Evolutionary conservation across 2,113 vertebrate species (phyloP).

Genomic region (Brachyistius frenatus): DNA sequence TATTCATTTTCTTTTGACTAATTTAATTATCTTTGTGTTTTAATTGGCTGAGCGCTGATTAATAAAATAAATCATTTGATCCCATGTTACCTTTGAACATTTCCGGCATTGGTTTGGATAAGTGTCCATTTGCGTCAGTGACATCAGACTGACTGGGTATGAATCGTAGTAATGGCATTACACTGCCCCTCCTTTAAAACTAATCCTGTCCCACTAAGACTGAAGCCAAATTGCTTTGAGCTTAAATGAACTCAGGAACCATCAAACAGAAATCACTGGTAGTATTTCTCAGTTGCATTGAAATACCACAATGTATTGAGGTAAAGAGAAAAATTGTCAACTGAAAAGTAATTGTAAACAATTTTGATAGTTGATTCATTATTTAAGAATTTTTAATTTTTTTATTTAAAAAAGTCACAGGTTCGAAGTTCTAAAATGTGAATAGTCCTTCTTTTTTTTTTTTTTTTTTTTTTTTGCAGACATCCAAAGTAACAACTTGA

Average conservation of each 20-base stretch:
- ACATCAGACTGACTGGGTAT: background rate
- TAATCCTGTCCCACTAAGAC: slow-evolving; percentile 60
- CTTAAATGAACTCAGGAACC: slow-evolving; percentile 32
- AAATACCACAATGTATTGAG: background rate
- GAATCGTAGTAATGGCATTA: slow-evolving; percentile 2
- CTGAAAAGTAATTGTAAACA: too few species aligned
- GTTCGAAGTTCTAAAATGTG: too few species aligned
- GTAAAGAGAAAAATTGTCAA: too few species aligned
- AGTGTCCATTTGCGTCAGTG: background rate
- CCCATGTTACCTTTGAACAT: background rate
- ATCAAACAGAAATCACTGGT: background rate
- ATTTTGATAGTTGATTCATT: too few species aligned
- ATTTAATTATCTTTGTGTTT: background rate
- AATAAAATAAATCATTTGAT: background rate
- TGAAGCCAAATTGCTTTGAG: slow-evolving; percentile 55
- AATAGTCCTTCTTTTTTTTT: too few species aligned
- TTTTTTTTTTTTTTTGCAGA: too few species aligned
- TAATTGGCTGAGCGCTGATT: too few species aligned
- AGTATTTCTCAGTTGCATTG: background rate
- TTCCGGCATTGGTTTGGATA: background rate
- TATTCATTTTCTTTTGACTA: background rate
- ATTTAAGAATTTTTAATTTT: too few species aligned
- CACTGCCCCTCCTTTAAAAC: background rate
- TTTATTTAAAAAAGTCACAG: too few species aligned
- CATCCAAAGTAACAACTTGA: too few species aligned